Conservation (phyloP, 2,888 invertebrate genomes). For the Dromius quadrimaculatus region DNA sequence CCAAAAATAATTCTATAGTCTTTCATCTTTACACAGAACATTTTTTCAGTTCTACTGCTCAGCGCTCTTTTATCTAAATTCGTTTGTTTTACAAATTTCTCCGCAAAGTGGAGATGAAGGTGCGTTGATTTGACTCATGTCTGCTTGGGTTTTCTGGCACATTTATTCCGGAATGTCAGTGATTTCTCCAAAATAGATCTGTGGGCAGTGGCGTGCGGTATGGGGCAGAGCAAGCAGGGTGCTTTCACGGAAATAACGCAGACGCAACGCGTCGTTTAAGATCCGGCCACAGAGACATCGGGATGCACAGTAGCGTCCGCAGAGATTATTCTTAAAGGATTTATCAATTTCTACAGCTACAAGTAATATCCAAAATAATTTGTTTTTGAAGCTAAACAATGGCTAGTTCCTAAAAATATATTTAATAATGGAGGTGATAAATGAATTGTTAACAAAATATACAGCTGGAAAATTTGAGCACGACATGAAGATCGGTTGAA, state of each 20-base stretch:
- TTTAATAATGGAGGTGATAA: too few relatives aligned
- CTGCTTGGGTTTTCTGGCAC: conserved; percentile 51
- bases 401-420: too few relatives aligned
- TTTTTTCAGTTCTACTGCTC: not conserved
- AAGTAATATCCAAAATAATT: too few relatives aligned
- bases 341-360: not conserved
- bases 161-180: conserved; percentile 50
- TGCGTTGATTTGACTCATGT: conserved; percentile 36
- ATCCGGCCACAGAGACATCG: conserved; percentile 36
- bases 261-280: conserved; percentile 46
- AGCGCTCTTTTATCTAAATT: not conserved
- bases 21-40: not conserved
- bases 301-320: not conserved
- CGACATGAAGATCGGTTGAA: too few relatives aligned
- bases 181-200: conserved; percentile 51
- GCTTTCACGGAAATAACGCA: conserved; percentile 49
- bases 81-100: conserved; percentile 34
- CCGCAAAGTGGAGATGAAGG: conserved; percentile 17
- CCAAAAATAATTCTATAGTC: not conserved
- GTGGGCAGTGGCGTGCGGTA: conserved; percentile 25
- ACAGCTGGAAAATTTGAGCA: too few relatives aligned
- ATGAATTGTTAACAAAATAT: too few relatives aligned
- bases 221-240: conserved; percentile 21
- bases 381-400: too few relatives aligned
- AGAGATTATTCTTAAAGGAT: not conserved